A percentile compares a stretch with the other conserved stretches of the same genome.
phyloP scores from a whole-genome alignment of 2,888 invertebrate species.

The Zygothrica quintamaculata region DNA sequence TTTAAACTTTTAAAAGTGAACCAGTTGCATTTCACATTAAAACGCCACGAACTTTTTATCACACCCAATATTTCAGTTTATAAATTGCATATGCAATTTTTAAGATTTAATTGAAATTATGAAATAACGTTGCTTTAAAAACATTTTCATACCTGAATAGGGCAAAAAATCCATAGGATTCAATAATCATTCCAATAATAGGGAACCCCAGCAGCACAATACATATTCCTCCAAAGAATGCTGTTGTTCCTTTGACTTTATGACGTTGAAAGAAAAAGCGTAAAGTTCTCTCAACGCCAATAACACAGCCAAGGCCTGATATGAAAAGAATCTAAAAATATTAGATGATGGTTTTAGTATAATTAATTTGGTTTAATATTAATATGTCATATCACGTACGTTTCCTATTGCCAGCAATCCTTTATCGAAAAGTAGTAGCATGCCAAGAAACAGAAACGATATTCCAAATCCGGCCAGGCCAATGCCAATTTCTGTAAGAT shows the following conservation, averaged over 20 bases:
- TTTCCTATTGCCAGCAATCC: slow-evolving; percentile 99
- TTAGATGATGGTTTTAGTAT: slow-evolving; percentile 3
- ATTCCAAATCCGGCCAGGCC: slow-evolving; percentile 98
- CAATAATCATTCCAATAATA: slow-evolving; percentile 97
- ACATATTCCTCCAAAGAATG: slow-evolving; percentile 96
- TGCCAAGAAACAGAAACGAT: slow-evolving; percentile 96
- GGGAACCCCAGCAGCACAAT: slow-evolving; percentile 98
- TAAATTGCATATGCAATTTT: too few relatives aligned
- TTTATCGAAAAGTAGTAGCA: slow-evolving; percentile 97
- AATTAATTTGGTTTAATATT: not conserved
- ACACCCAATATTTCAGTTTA: too few relatives aligned
- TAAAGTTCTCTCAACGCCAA: slow-evolving; percentile 97
- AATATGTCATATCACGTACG: slow-evolving; percentile 88
- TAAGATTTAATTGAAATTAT: too few relatives aligned
- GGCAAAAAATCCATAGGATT: slow-evolving; percentile 97
- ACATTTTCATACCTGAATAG: slow-evolving; percentile 88
- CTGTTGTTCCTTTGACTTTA: slow-evolving; percentile 94
- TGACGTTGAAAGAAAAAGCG: slow-evolving; percentile 99
- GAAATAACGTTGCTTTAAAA: not conserved
- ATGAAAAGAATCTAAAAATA: slow-evolving; percentile 95
- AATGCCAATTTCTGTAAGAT: slow-evolving; percentile 95
- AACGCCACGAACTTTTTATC: too few relatives aligned
- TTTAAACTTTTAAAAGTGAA: too few relatives aligned
- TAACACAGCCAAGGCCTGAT: slow-evolving; percentile 96
- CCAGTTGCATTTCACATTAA: too few relatives aligned